Base-by-base conservation (phyloP, 2,797 vertebrate species). In the Danio jaintianensis region DNA sequence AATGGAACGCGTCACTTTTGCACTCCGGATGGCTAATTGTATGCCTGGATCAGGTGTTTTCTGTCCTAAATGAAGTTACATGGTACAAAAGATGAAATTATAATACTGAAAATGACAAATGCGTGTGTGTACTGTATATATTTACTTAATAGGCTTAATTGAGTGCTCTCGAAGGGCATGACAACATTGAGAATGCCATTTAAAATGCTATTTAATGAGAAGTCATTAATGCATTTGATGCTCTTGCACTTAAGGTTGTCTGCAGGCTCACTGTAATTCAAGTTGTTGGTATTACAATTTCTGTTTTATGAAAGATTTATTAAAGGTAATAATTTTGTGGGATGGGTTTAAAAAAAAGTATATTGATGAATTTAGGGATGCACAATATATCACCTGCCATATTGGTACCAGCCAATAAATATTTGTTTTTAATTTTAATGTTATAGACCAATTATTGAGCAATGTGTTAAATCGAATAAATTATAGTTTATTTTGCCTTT, bases 51-150 rank as follows among this genome's bases (percentile, higher is more conserved):
- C 22, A 11, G 11, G 15, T 59, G 40, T 48, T 20, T 38, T 59
- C 66, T 70, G 29, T n/a, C 45, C 15, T 48, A 50, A 22, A 78
- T 36, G 43, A 22, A 8, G 56, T 70, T 52, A 42, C 7, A 20
- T 42, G 66, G 45, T 70, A 42, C 66, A n/a, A 40, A 43, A 42
- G 62, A 7, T n/a, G 7, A 11, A 9, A 42, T n/a, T 29, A 3
- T 22, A 12, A 47, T 45, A 56, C 50, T 13, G 12, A 71, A 40
- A 59, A 20, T 16, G 59, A 11, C 29, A n/a, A 56, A 69, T 8
- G 61, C 20, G 29, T 29, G 29, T 29, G 29, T 29, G 29, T 29
- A 29, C 29, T 81, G 47, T 81, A 71, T 69, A 78, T 81, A 72
- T 29, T 22, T 56, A 38, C 58, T 7, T 38, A 7, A 29, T 63